These are phyloP conservation scores for Bimastos eiseni DNA, from an alignment of 2,888 invertebrate genomes.

Conservation along the genomic window DNA sequence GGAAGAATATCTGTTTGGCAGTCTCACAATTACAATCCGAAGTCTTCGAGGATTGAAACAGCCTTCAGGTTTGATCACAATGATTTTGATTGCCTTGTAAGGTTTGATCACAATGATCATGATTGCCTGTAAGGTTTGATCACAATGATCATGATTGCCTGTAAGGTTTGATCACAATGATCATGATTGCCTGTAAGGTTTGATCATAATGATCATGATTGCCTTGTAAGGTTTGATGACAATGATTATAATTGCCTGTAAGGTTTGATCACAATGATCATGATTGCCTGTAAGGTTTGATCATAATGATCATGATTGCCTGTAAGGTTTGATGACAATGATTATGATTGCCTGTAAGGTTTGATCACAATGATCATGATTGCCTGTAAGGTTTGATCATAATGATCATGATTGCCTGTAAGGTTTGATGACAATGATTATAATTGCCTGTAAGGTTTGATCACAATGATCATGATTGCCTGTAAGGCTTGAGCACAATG, in stretches of 20 bases:
- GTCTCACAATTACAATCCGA: constrained; percentile 79
- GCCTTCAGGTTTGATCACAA: constrained; percentile 50
- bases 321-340: not conserved
- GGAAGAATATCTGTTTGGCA: constrained; percentile 72
- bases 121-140: too few species aligned
- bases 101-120: not conserved
- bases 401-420: too few species aligned
- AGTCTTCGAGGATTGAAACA: constrained; percentile 72
- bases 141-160: too few species aligned
- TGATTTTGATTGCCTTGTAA: not conserved
- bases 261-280: not conserved
- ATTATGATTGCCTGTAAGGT: too few species aligned
- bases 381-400: not conserved
- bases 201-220: not conserved
- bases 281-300: too few species aligned
- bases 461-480: not conserved
- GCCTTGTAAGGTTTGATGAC: constrained; percentile 53
- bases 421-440: too few species aligned
- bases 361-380: constrained; percentile 30
- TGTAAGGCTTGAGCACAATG: not conserved
- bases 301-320: not conserved
- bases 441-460: constrained; percentile 53
- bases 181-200: not conserved
- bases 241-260: not conserved
- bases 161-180: constrained; percentile 50